Evolutionary conservation across 1,140 invertebrate genomes (phyloP), one percentile per base, ranked within the genome.

Genomic region (Macrocentrus cingulum): DNA sequence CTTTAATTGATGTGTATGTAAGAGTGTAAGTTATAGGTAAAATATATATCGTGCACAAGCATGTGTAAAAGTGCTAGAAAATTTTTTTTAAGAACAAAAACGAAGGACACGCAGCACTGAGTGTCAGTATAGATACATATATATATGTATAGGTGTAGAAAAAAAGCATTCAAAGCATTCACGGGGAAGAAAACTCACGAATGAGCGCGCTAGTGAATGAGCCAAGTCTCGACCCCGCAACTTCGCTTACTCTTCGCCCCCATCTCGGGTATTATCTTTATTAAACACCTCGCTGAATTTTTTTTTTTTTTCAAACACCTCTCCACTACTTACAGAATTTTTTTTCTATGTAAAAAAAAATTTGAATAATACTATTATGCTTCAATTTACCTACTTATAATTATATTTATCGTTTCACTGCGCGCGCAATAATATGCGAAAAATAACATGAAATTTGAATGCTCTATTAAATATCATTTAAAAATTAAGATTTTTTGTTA

Each of bases 251-350:
- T 19, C 2, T 23, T n/a, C 3, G 4, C 36, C 15, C 70, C 72
- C 71, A 74, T 74, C 71, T 70, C 66, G 64, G 67, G 71, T 74
- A 77, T 77, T 77, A 77, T 76, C 74, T 76, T 77, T 77, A 77
- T 77, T 77, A 77, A 77, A 77, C 73, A 77, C 74, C 73, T 76
- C 68, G 16, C 37, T 41, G 11, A 4, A 11, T 41, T 41, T 41
- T 41, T 16, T 41, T 11, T 3, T 16, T 41, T 41, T 2, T 41
- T n/a, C n/a, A n/a, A n/a, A n/a, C n/a, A n/a, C n/a, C n/a, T n/a
- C n/a, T n/a, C n/a, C n/a, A n/a, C n/a, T n/a, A n/a, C n/a, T n/a
- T n/a, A n/a, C n/a, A n/a, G n/a, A n/a, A n/a, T n/a, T n/a, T 5
- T 41, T 41, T 4, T 36, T 48, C 34, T 9, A 29, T 29, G 9